Evolutionary conservation across 2,113 vertebrate genomes (phyloP), one percentile per base, ranked within the genome.

Genomic region (Lepus europaeus): DNA sequence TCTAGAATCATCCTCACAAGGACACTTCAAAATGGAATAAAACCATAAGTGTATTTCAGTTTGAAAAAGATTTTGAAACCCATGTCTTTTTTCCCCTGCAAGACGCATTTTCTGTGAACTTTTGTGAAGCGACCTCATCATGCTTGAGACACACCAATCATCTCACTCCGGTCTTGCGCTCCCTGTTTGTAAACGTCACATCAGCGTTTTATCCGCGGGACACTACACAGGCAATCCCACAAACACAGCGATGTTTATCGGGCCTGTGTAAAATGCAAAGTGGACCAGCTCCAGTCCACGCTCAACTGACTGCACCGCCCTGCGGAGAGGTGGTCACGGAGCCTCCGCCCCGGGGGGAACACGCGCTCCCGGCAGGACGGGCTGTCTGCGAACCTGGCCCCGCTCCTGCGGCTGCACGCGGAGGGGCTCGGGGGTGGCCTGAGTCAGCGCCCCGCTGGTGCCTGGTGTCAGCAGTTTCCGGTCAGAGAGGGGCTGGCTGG

Each of bases 301-400:
- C 77, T 77, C 29, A 87, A 94, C 51, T 59, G 69, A 36, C 85
- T 94, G 20, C 59, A 27, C 64, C 69, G 77, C 70, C 22, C 27
- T 78, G 45, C 31, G 23, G 91, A 92, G 51, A 69, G 76, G 94
- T 93, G 70, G 51, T n/a, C 69, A 85, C 88, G 33, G 61, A 91
- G 45, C 45, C 45, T 45, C 45, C 45, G 45, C 45, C 45, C 39
- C 39, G 39, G 7, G 45, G 45, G 45, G 6, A 45, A 45, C 45
- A 45, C 45, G 45, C 45, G 45, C 45, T 45, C 45, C 45, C 45
- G 45, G 45, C 81, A 69, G 10, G n/a, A 89, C 90, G 90, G 87
- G 87, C 87, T 87, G 2, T 89, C 78, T 87, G 87, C 72, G 87
- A 93, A 79, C 22, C 39, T 94, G 95, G 96, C 80, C 10, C 16